Evolutionary conservation across 1,140 invertebrate species (phyloP).

Genomic region (Aplysia californica): DNA sequence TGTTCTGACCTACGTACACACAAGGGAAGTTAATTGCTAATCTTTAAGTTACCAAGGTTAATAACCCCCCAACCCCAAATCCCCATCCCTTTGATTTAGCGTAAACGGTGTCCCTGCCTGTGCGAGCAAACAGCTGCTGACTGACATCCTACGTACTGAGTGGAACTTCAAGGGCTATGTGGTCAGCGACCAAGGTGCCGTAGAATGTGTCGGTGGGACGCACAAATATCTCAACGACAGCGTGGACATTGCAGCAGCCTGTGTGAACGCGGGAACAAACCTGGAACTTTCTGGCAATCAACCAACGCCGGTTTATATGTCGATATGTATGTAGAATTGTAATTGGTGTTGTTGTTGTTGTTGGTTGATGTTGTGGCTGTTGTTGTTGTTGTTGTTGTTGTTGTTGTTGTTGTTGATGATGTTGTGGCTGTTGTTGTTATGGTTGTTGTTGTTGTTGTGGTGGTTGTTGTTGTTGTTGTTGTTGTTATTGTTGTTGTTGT

Average conservation of each 20-base stretch:
- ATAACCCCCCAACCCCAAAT: too few relatives aligned
- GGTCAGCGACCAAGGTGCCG: too few relatives aligned
- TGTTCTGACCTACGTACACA: too few relatives aligned
- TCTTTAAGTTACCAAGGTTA: too few relatives aligned
- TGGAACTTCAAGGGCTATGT: too few relatives aligned
- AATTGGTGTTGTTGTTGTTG: background rate
- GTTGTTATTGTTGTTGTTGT: too few relatives aligned
- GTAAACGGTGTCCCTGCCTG: conserved; percentile 63
- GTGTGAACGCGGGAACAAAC: conserved; percentile 58
- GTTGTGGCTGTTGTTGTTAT: too few relatives aligned
- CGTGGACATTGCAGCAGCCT: conserved; percentile 49
- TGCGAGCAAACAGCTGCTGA: conserved; percentile 58
- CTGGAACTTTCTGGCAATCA: conserved; percentile 46
- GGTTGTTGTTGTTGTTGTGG: too few relatives aligned
- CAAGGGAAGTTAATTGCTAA: too few relatives aligned
- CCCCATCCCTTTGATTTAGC: too few relatives aligned
- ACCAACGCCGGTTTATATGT: conserved; percentile 34
- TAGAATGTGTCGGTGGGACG: conserved; percentile 53
- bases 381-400: background rate
- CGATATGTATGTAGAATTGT: conserved; percentile 34
- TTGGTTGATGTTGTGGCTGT: too few relatives aligned
- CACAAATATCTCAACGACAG: conserved; percentile 50
- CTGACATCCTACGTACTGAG: conserved; percentile 51
- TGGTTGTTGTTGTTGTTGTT: too few relatives aligned
- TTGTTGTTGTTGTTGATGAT: background rate